These are phyloP conservation scores for Neosilurus hyrtlii DNA, from an alignment of 2,797 vertebrate genomes.

Conservation along the genomic window DNA sequence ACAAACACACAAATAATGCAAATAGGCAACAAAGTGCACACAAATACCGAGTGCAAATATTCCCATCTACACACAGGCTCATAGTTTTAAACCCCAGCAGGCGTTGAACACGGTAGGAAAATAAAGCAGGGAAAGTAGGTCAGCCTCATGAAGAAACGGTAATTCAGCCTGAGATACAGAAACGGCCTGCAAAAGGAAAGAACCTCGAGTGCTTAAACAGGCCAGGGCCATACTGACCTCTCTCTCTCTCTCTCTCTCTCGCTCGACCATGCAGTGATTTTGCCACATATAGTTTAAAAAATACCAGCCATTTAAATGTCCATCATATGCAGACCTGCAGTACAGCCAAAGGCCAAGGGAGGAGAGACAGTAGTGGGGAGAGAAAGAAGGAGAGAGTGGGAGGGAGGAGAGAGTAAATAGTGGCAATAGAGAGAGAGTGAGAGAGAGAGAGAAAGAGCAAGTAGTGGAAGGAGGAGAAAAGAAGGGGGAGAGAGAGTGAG, in stretches of 20 bases:
- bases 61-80: constrained; percentile 35
- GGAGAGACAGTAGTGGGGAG: neutral
- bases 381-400: neutral
- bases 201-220: constrained; percentile 16
- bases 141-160: constrained; percentile 56
- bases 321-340: constrained; percentile 21
- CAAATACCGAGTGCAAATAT: constrained; percentile 48
- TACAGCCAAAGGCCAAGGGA: neutral
- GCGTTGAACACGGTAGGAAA: constrained; percentile 46
- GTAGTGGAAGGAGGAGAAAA: neutral
- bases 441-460: neutral
- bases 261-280: constrained; percentile 23
- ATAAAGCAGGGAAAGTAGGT: constrained; percentile 61
- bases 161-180: constrained; percentile 47
- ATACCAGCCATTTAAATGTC: constrained; percentile 22
- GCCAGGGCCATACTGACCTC: constrained; percentile 40
- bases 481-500: too few species aligned
- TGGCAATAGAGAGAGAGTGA: neutral
- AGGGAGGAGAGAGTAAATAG: neutral
- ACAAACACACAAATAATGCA: constrained; percentile 23
- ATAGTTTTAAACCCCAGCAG: constrained; percentile 27
- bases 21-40: constrained; percentile 29
- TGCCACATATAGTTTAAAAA: constrained; percentile 29
- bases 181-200: constrained; percentile 25
- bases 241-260: neutral